Conservation (phyloP, 2,113 vertebrate genomes). For the Thunnus maccoyii region DNA sequence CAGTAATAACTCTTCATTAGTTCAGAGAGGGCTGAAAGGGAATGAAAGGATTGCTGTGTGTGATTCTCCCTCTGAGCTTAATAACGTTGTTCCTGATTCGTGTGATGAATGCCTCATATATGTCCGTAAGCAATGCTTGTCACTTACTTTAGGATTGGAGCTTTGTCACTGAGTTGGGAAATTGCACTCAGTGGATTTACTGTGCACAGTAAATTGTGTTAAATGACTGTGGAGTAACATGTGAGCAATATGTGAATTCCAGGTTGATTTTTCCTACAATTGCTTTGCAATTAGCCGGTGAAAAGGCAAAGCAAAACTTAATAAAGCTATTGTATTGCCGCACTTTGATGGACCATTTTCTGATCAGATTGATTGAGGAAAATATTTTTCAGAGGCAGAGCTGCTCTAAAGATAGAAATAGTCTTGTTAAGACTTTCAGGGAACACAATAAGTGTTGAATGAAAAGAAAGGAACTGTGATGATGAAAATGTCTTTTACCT, state of each 20-base stretch:
- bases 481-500: no score
- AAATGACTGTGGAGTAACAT: neutral
- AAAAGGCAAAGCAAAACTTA: neutral
- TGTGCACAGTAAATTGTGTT: conserved; percentile 1
- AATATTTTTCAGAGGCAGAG: neutral
- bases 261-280: neutral
- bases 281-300: neutral
- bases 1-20: conserved; percentile 76
- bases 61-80: conserved; percentile 47
- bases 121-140: conserved; percentile 48
- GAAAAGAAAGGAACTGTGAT: no score
- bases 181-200: conserved; percentile 33
- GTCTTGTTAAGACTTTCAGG: no score
- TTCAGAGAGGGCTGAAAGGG: conserved; percentile 55
- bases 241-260: neutral
- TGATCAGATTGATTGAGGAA: neutral
- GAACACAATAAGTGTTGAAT: no score
- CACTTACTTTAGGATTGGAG: conserved; percentile 36
- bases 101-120: conserved; percentile 47
- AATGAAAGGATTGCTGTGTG: conserved; percentile 58
- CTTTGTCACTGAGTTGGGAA: conserved; percentile 41
- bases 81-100: conserved; percentile 37
- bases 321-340: neutral
- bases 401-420: neutral
- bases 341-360: conserved; percentile 1